A percentile compares a stretch with the other conserved stretches of the same genome.
Conservation (phyloP, 2,888 invertebrate genomes). For the Megastigmus dorsalis region DNA sequence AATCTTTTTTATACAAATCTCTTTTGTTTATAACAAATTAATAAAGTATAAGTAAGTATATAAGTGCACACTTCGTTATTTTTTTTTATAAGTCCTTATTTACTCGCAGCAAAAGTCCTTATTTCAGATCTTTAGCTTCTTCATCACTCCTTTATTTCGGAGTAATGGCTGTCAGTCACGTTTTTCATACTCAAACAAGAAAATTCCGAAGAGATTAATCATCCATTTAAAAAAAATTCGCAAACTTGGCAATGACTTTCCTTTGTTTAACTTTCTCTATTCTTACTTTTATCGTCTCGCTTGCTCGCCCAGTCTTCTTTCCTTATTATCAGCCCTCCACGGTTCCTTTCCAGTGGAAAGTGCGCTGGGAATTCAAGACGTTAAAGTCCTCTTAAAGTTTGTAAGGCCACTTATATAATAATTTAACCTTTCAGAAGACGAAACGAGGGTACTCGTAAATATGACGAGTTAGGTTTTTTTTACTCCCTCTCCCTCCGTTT, state of each 20-base stretch:
- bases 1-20: too few relatives aligned
- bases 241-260: constrained; percentile 19
- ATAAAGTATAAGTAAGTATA: too few relatives aligned
- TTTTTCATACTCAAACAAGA: not conserved
- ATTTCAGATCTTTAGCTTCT: too few relatives aligned
- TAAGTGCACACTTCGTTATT: too few relatives aligned
- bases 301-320: not conserved
- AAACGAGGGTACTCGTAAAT: constrained; percentile 4
- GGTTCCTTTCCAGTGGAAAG: not conserved
- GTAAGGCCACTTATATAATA: constrained; percentile 35
- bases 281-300: constrained; percentile 35
- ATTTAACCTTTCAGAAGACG: constrained; percentile 15
- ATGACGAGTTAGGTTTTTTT: not conserved
- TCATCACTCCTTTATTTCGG: too few relatives aligned
- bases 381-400: constrained; percentile 47
- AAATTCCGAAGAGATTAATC: constrained; percentile 10
- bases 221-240: not conserved
- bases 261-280: constrained; percentile 41
- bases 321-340: constrained; percentile 33
- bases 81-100: too few relatives aligned
- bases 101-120: too few relatives aligned
- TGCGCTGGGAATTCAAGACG: constrained; percentile 18
- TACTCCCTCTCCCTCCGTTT: not conserved
- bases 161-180: not conserved
- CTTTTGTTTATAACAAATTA: too few relatives aligned